Evolutionary conservation across 2,113 vertebrate species (phyloP), one percentile per base, ranked within the genome.

Genomic region (Xiphorhynchus elegans): DNA sequence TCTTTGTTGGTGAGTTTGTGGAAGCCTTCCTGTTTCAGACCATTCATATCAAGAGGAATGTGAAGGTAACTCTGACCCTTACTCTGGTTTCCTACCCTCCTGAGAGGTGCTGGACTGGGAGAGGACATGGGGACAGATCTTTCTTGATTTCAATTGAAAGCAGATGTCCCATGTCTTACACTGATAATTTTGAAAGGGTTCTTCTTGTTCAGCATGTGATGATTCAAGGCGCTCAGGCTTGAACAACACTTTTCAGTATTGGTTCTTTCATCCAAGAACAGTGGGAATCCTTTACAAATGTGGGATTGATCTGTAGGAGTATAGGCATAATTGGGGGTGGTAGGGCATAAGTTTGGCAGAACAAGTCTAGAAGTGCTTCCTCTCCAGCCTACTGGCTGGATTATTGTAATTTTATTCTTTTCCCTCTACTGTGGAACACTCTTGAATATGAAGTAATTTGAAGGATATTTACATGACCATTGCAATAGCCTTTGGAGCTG

Each of bases 61-160:
- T 64, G 33, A 55, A 63, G n/a, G 16, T 72, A 5, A 52, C 35
- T 77, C 37, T 47, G 78, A 14, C 21, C 17, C 4, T 85, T 6
- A 1, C 25, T 47, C 55, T 76, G 68, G 16, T 10, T 58, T 33
- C 19, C 15, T 47, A 24, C 10, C 6, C 11, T 64, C 16, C 31
- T 70, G 75, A 52, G 63, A 60, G 21, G 10, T 25, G 29, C 37
- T 47, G 74, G 31, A 29, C n/a, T 76, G 12, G n/a, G 26, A n/a
- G 17, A 58, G 13, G 24, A n/a, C n/a, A 67, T 0, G 0, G 23
- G n/a, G n/a, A 39, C 28, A 67, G 37, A 35, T n/a, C 35, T 63
- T 60, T n/a, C 60, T 67, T 31, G 10, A 3, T 52, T 90, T 77
- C 42, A 28, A 17, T 13, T 82, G n/a, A 25, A 76, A 85, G 28